Evolutionary conservation across 2,888 invertebrate genomes (phyloP), one percentile per base, ranked within the genome.

Genomic region (Bursaphelenchus okinawaensis): DNA sequence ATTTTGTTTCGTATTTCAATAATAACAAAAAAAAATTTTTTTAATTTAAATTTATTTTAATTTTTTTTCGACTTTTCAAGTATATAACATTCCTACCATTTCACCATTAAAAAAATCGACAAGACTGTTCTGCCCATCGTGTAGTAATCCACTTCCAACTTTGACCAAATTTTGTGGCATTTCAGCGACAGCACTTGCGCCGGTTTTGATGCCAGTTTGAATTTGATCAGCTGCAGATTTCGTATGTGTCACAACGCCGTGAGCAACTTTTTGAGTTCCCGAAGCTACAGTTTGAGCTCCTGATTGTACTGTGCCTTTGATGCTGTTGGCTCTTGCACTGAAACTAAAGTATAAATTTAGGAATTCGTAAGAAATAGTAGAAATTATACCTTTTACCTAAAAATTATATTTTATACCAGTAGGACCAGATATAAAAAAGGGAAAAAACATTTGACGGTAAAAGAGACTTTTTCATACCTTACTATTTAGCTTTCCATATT

Each of bases 121-220:
- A 26, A 70, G 29, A 51, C 70, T 68, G 20, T 67, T 68, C 24
- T 73, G 75, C 9, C 74, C 69, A 26, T 73, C 75, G 24, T 76
- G 66, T 12, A 73, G 55, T n/a, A 72, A 58, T 12, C 67, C 72
- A 7, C 66, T 90, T 85, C 93, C 91, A 87, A 93, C 91, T n/a
- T 61, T 58, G 24, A 75, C 69, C 51, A 74, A 52, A 52, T 52
- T 73, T 20, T 91, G 91, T n/a, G 78, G 80, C 52, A 78, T 68
- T 19, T 62, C 58, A 8, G 74, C 75, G n/a, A 78, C 75, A 24
- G 74, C 76, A 63, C 80, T 81, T 19, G 78, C 80, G 23, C 78
- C 70, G 20, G 74, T 79, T 50, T 78, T 77, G 59, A 80, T 77
- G n/a, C 81, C 82, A n/a, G 76, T 74, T 54, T 80, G 75, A 7